A percentile compares a stretch with the other conserved stretches of the same genome.
These are phyloP conservation scores for Plagodis dolabraria DNA, from an alignment of 2,888 invertebrate genomes.

Conservation along the genomic window DNA sequence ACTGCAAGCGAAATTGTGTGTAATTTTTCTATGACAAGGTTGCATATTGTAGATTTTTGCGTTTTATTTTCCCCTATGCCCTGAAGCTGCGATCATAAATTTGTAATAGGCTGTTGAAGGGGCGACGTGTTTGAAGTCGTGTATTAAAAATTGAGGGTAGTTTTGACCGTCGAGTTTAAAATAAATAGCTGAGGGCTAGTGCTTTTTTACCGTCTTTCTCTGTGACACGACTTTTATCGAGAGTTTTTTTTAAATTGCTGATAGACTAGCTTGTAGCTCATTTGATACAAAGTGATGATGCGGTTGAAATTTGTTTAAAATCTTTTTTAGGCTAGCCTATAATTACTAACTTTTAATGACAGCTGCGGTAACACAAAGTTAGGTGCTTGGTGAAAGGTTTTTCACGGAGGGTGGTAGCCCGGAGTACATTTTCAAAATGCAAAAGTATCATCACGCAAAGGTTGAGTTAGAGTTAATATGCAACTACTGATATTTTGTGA, in stretches of 20 bases:
- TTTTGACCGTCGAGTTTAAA: slow-evolving; percentile 4
- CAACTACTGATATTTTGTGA: too few relatives aligned
- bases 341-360: too few relatives aligned
- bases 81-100: slow-evolving; percentile 34
- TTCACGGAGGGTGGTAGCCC: too few relatives aligned
- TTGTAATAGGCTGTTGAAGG: slow-evolving; percentile 31
- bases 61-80: slow-evolving; percentile 16
- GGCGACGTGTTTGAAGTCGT: slow-evolving; percentile 25
- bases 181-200: slow-evolving; percentile 20
- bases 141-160: slow-evolving; percentile 27
- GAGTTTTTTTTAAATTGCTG: not conserved
- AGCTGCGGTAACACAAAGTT: too few relatives aligned
- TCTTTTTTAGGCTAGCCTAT: too few relatives aligned
- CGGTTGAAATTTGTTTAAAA: not conserved
- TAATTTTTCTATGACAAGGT: slow-evolving; percentile 11
- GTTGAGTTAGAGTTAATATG: too few relatives aligned
- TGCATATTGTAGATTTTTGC: not conserved
- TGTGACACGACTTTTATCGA: slow-evolving; percentile 16
- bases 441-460: too few relatives aligned
- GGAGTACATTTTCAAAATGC: too few relatives aligned
- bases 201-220: slow-evolving; percentile 14
- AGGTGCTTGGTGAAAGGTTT: too few relatives aligned
- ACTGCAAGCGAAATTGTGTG: not conserved
- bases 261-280: too few relatives aligned
- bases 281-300: too few relatives aligned